phyloP scores from a whole-genome alignment of 1,140 invertebrate species.

The Trachelipus rathkii region DNA sequence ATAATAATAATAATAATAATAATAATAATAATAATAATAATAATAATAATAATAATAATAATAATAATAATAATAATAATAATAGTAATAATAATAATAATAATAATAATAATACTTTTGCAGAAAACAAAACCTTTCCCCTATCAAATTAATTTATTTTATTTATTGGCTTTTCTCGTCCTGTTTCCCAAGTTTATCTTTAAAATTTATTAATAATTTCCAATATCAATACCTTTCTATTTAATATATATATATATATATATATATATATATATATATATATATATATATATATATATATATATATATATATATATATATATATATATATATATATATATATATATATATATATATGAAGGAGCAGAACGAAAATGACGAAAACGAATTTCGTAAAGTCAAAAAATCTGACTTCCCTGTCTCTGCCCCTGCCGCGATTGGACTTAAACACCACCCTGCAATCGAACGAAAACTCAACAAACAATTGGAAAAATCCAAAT shows the following conservation, averaged over 20 bases:
- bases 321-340: slow-evolving; percentile 19
- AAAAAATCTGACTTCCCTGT: not conserved
- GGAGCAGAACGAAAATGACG: not conserved
- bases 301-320: slow-evolving; percentile 5
- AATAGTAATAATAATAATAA: too few species aligned
- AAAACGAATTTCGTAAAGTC: not conserved
- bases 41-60: too few species aligned
- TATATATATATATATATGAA: slow-evolving; percentile 26
- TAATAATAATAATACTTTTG: too few species aligned
- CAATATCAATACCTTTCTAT: too few species aligned
- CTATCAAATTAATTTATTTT: too few species aligned
- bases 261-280: not conserved
- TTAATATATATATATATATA: not conserved
- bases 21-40: too few species aligned
- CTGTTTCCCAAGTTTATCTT: too few species aligned
- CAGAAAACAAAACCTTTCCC: too few species aligned
- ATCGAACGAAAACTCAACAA: not conserved
- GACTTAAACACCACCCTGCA: not conserved
- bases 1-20: too few species aligned
- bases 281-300: not conserved
- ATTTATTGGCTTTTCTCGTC: too few species aligned
- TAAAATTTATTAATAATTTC: too few species aligned
- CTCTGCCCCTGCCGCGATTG: not conserved
- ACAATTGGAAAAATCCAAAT: not conserved
- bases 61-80: too few species aligned